A percentile compares a stretch with the other conserved stretches of the same genome.
Conservation (phyloP, 2,888 invertebrate genomes). For the Horisme vitalbata region DNA sequence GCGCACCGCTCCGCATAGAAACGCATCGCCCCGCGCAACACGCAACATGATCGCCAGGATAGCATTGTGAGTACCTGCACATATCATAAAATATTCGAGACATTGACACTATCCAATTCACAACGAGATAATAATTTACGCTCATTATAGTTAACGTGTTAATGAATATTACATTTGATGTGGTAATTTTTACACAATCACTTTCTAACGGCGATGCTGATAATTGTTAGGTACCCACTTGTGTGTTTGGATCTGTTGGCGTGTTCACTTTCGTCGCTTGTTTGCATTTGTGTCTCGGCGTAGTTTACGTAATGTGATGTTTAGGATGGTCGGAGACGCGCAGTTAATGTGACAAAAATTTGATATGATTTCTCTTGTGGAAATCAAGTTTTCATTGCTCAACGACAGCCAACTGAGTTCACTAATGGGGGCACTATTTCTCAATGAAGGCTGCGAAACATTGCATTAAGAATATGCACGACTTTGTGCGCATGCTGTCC, state of each 20-base stretch:
- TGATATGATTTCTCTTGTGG: constrained; percentile 70
- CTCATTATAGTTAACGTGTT: constrained; percentile 27
- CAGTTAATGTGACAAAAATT: constrained; percentile 57
- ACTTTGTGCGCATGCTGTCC: constrained; percentile 64
- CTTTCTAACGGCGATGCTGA: constrained; percentile 60
- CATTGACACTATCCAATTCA: constrained; percentile 17
- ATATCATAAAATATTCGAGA: constrained; percentile 4
- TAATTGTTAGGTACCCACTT: constrained; percentile 48
- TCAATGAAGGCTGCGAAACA: constrained; percentile 78
- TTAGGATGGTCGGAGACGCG: constrained; percentile 33
- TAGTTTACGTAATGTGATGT: constrained; percentile 44
- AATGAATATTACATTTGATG: constrained; percentile 35
- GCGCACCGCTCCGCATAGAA: constrained; percentile 40
- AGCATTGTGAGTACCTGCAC: constrained; percentile 65
- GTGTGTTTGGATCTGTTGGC: constrained; percentile 48
- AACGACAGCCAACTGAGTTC: constrained; percentile 69
- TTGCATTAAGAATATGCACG: constrained; percentile 79
- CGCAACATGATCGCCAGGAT: constrained; percentile 67
- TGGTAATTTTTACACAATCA: constrained; percentile 47
- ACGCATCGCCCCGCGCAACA: constrained; percentile 38
- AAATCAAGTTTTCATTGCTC: constrained; percentile 77
- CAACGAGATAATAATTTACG: constrained; percentile 18
- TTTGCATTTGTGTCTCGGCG: constrained; percentile 45
- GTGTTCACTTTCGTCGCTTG: constrained; percentile 58
- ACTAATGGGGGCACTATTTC: constrained; percentile 79